Evolutionary conservation across 2,113 vertebrate species (phyloP), one percentile per base, ranked within the genome.

Genomic region (Eretmochelys imbricata): DNA sequence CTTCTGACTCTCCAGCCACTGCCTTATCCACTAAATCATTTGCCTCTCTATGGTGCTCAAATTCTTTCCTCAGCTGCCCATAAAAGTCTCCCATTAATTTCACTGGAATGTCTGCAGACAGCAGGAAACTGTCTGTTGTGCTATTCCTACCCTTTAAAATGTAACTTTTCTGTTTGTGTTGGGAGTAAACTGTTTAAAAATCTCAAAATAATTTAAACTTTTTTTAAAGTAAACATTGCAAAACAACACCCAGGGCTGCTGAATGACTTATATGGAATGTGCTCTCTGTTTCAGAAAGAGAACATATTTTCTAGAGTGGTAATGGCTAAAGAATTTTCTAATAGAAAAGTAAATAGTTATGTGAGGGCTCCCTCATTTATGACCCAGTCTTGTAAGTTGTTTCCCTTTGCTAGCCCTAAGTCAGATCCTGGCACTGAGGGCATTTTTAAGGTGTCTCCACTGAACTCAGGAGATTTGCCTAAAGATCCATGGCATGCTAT

Each of bases 151-250:
- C 27, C 29, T 16, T 62, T 22, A 20, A 38, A 72, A 42, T 72
- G 22, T 25, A 76, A 75, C 38, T 46, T 75, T 75, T 38, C 19
- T 42, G 19, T 38, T 38, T 46, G 72, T 12, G 22, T 10, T 75
- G 72, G 72, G 72, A 25, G 38, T 75, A 75, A 75, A 46, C 10
- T 35, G 12, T 42, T 82, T 85, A 51, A 89, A 53, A 25, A 85
- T 20, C 65, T 49, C 1, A 53, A 53, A 29, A 53, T 55, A 69
- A 89, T 42, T 42, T 3, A 53, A 31, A 31, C 13, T 31, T 8
- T 90, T 83, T 46, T 84, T 88, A 80, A 81, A 96, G 46, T 12
- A 87, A 94, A 57, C 49, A 35, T 10, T 10, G 53, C 13, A 84
- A 53, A 91, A 91, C 31, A 50, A 84, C 49, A 78, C 16, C 59